Evolutionary conservation across 2,113 vertebrate species (phyloP).

Genomic region (Nicator chloris): DNA sequence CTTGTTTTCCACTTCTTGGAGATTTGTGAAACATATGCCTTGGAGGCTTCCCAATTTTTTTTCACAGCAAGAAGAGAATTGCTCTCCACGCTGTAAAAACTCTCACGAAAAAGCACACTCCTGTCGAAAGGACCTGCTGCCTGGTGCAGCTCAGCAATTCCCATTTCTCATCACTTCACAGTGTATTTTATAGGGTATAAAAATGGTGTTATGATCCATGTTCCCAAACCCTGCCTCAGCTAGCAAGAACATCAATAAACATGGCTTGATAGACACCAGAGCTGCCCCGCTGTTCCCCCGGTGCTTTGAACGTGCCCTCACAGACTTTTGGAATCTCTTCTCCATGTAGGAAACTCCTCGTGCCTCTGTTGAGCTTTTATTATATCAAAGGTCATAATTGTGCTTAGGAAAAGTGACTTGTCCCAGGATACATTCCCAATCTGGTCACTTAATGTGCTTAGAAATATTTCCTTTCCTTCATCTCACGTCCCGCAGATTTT

Average conservation of each 20-base stretch:
- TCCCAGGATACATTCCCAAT: neutral
- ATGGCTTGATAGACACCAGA: conserved; percentile 45
- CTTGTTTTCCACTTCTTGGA: conserved; percentile 49
- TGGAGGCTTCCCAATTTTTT: conserved; percentile 49
- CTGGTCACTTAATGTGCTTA: neutral
- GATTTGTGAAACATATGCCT: conserved; percentile 53
- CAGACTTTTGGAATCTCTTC: neutral
- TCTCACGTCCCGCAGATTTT: neutral
- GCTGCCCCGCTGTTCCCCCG: neutral
- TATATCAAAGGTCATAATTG: neutral
- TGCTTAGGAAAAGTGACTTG: neutral
- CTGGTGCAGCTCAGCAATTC: conserved; percentile 30
- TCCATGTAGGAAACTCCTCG: neutral
- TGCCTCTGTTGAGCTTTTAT: neutral
- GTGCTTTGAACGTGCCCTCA: neutral
- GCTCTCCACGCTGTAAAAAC: conserved; percentile 10
- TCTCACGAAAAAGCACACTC: neutral
- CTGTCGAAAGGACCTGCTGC: neutral
- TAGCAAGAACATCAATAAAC: conserved; percentile 56
- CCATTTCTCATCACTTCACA: conserved; percentile 31
- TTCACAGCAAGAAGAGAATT: conserved; percentile 5
- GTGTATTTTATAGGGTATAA: conserved; percentile 59
- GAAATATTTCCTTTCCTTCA: neutral
- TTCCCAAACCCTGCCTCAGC: conserved; percentile 52
- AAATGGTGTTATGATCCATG: conserved; percentile 54